Percentiles rank a stretch among this genome's conserved stretches.
Conservation (phyloP, 2,113 vertebrate genomes). For the Struthidea cinerea region DNA sequence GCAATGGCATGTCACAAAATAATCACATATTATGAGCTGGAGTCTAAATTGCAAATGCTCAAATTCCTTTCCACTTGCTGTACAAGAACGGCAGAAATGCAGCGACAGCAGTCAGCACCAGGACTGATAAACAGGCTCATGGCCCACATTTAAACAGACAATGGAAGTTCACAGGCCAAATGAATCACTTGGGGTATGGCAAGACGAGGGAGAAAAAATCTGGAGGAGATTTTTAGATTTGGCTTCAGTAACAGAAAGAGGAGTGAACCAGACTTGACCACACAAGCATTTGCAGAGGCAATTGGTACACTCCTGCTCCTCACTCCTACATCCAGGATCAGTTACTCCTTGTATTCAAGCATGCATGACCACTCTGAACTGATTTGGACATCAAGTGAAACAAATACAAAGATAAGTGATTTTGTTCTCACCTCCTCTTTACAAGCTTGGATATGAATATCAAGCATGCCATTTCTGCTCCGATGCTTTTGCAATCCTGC, state of each 20-base stretch:
- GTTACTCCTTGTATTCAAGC: background rate
- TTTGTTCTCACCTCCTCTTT: conserved; percentile 1
- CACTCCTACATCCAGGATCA: background rate
- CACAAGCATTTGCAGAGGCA: background rate
- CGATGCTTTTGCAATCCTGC: background rate
- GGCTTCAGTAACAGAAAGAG: background rate
- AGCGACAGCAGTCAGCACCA: background rate
- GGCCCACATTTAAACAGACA: background rate
- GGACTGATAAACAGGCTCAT: background rate
- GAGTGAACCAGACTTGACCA: background rate
- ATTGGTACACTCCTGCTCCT: background rate
- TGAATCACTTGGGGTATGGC: background rate
- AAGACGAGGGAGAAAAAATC: background rate
- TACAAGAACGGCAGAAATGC: background rate
- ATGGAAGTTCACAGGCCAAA: background rate
- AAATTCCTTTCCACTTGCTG: background rate
- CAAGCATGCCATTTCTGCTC: background rate
- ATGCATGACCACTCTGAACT: background rate
- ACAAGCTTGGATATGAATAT: background rate
- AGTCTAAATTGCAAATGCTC: background rate
- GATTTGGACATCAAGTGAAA: background rate
- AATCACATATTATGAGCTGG: background rate
- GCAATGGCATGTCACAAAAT: background rate
- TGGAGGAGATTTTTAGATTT: background rate
- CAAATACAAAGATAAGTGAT: background rate